These are phyloP conservation scores for Hiodon alosoides DNA, from an alignment of 2,113 vertebrate species.

Conservation along the genomic window DNA sequence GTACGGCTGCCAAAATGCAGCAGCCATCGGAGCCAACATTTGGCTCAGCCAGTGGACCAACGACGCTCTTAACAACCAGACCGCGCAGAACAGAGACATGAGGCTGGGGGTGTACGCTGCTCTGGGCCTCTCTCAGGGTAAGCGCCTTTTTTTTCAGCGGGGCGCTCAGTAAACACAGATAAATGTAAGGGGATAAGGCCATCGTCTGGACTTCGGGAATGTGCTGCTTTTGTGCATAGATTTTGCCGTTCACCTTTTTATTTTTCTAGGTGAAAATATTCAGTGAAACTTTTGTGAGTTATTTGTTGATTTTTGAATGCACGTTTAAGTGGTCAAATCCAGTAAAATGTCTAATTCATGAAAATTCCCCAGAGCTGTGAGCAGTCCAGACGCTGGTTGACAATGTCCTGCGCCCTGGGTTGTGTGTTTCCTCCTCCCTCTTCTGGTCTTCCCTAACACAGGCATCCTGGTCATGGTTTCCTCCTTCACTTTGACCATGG, in stretches of 20 bases:
- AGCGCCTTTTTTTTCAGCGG: conserved; percentile 24
- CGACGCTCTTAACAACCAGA: conserved; percentile 54
- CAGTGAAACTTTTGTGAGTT: too few relatives aligned
- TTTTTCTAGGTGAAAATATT: background rate
- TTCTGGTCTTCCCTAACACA: conserved; percentile 44
- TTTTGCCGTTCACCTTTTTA: background rate
- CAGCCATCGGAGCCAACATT: conserved; percentile 79
- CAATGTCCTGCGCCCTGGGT: background rate
- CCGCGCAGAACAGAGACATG: conserved; percentile 53
- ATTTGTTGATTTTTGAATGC: too few relatives aligned
- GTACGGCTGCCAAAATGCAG: conserved; percentile 77
- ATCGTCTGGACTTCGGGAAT: too few relatives aligned
- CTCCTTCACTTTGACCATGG: conserved; percentile 77
- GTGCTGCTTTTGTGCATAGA: too few relatives aligned
- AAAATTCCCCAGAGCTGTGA: too few relatives aligned
- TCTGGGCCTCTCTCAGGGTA: conserved; percentile 86
- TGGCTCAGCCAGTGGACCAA: conserved; percentile 95
- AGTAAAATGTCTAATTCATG: too few relatives aligned
- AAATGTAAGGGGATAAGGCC: background rate
- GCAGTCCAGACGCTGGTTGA: background rate
- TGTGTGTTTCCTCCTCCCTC: conserved; percentile 11
- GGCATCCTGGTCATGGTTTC: conserved; percentile 78
- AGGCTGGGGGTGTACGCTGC: conserved; percentile 84
- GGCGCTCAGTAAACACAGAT: background rate
- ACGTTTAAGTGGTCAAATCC: too few relatives aligned